Evolutionary conservation across 2,113 vertebrate genomes (phyloP).

Genomic region (Pelvicachromis taeniatus): DNA sequence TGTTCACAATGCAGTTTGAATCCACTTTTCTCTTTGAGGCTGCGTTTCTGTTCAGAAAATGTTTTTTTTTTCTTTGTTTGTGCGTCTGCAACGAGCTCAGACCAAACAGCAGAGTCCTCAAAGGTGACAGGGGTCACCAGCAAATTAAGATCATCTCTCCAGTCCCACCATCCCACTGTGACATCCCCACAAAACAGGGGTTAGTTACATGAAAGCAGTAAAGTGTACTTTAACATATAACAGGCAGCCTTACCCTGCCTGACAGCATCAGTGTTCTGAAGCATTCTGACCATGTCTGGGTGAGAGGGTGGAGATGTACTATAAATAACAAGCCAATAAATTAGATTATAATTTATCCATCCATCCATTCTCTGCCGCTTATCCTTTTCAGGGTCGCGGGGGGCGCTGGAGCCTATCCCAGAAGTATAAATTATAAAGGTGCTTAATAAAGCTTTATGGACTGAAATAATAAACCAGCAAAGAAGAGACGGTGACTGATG

Average conservation of each 20-base stretch:
- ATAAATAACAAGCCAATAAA: neutral
- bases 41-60: neutral
- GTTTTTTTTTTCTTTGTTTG: neutral
- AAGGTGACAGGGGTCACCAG: neutral
- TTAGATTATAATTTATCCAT: neutral
- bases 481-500: neutral
- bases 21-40: neutral
- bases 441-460: neutral
- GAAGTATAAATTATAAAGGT: neutral
- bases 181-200: neutral
- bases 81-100: neutral
- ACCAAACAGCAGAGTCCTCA: neutral
- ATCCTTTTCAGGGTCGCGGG: too few relatives aligned
- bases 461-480: neutral
- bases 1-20: neutral
- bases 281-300: neutral
- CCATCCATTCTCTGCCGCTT: too few relatives aligned
- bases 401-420: too few relatives aligned
- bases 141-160: neutral
- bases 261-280: neutral
- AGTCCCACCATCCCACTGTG: neutral
- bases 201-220: neutral
- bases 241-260: neutral
- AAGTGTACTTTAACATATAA: neutral
- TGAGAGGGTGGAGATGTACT: neutral